Evolutionary conservation across 2,113 vertebrate genomes (phyloP).

Genomic region (Brienomyrus longianalis): DNA sequence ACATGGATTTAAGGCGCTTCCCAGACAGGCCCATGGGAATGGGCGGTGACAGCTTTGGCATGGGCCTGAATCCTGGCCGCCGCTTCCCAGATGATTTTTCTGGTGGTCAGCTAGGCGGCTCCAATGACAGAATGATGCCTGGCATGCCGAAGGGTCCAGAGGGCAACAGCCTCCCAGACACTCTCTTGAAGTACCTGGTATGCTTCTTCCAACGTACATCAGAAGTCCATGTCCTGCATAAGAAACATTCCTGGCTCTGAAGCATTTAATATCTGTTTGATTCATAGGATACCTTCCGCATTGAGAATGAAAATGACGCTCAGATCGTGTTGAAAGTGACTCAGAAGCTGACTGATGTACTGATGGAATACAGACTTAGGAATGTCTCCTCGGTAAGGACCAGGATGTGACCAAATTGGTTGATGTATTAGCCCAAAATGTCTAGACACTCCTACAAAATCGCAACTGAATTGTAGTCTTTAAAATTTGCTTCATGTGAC

Average conservation of each 20-base stretch:
- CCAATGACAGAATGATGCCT: slow-evolving; percentile 31
- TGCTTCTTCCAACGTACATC: background rate
- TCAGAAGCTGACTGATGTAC: slow-evolving; percentile 65
- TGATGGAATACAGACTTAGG: slow-evolving; percentile 69
- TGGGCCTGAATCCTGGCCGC: slow-evolving; percentile 31
- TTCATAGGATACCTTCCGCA: slow-evolving; percentile 60
- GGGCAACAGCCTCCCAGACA: slow-evolving; percentile 39
- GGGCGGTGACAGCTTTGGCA: slow-evolving; percentile 36
- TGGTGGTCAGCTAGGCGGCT: slow-evolving; percentile 13
- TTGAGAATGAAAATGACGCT: slow-evolving; percentile 63
- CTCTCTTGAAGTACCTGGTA: slow-evolving; percentile 61
- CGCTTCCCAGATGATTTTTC: slow-evolving; percentile 38
- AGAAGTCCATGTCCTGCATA: background rate
- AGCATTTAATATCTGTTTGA: background rate
- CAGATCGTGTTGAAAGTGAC: slow-evolving; percentile 69
- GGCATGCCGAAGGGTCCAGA: slow-evolving; percentile 35
- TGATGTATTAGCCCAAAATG: background rate
- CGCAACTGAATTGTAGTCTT: background rate
- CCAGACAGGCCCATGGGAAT: slow-evolving; percentile 32
- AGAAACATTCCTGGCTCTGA: background rate
- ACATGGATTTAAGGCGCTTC: slow-evolving; percentile 42
- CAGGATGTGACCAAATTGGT: background rate
- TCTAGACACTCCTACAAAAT: background rate
- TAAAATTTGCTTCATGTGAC: background rate
- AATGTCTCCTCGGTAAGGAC: slow-evolving; percentile 51